Conservation (phyloP, 2,113 vertebrate species). For the Uropsilus gracilis region DNA sequence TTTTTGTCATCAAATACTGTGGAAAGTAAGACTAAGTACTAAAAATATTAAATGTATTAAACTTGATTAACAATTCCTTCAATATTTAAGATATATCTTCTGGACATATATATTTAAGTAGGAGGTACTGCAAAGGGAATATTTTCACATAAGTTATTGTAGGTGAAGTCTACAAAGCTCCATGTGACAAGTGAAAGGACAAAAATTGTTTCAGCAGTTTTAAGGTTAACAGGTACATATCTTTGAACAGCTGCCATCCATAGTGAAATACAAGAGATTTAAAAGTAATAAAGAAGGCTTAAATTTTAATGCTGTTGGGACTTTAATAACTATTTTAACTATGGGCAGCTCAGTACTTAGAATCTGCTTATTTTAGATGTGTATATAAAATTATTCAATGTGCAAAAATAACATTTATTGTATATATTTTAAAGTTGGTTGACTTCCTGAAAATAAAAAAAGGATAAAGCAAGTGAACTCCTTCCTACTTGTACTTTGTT, state of each 20-base stretch:
- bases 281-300: constrained; percentile 89
- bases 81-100: neutral
- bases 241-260: constrained; percentile 87
- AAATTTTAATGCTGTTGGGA: constrained; percentile 88
- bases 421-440: constrained; percentile 82
- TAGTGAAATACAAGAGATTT: constrained; percentile 87
- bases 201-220: constrained; percentile 81
- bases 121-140: neutral
- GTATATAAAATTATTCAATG: constrained; percentile 83
- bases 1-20: constrained; percentile 51
- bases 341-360: constrained; percentile 85
- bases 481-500: neutral
- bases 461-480: constrained; percentile 9
- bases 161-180: neutral
- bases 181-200: constrained; percentile 41
- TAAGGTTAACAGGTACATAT: constrained; percentile 84
- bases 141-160: neutral
- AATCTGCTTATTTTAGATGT: constrained; percentile 84
- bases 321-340: constrained; percentile 89
- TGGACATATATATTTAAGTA: neutral
- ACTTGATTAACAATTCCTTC: constrained; percentile 53
- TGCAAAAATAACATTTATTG: constrained; percentile 76
- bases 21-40: neutral
- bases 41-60: constrained; percentile 49
- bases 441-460: constrained; percentile 82